A percentile compares a stretch with the other conserved stretches of the same genome.
Conservation (phyloP, 2,888 invertebrate genomes). For the Rhagophthalmus giganteus region DNA sequence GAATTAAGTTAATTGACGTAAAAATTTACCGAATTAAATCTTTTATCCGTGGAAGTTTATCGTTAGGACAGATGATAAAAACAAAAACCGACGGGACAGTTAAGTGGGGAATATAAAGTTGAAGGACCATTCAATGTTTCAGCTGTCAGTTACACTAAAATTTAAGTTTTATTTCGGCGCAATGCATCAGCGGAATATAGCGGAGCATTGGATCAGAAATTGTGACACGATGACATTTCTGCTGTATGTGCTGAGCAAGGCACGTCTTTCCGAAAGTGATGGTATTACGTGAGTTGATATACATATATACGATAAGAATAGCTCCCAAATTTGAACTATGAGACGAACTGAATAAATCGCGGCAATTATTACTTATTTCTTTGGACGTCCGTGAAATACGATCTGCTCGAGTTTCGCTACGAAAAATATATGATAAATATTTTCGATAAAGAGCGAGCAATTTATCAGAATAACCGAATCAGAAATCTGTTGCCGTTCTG, state of each 20-base stretch:
- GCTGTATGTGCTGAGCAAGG: constrained; percentile 24
- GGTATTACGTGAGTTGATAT: constrained; percentile 29
- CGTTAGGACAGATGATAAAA: constrained; percentile 3
- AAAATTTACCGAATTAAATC: background rate
- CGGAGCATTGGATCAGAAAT: constrained; percentile 20
- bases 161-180: constrained; percentile 26
- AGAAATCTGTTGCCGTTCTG: no score
- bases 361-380: background rate
- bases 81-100: constrained; percentile 11
- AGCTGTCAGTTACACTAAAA: constrained; percentile 28
- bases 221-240: constrained; percentile 30
- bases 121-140: constrained; percentile 24
- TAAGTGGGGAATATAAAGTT: constrained; percentile 20
- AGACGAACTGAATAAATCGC: no score
- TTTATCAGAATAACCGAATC: no score
- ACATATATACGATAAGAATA: constrained; percentile 2
- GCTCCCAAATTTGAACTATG: no score
- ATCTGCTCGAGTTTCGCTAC: background rate
- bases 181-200: constrained; percentile 28
- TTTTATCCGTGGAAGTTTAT: background rate
- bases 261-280: constrained; percentile 30
- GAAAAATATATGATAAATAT: no score
- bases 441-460: no score
- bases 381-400: background rate
- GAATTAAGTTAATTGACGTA: background rate